phyloP scores from a whole-genome alignment of 2,113 vertebrate genomes.

The Etheostoma cragini region DNA sequence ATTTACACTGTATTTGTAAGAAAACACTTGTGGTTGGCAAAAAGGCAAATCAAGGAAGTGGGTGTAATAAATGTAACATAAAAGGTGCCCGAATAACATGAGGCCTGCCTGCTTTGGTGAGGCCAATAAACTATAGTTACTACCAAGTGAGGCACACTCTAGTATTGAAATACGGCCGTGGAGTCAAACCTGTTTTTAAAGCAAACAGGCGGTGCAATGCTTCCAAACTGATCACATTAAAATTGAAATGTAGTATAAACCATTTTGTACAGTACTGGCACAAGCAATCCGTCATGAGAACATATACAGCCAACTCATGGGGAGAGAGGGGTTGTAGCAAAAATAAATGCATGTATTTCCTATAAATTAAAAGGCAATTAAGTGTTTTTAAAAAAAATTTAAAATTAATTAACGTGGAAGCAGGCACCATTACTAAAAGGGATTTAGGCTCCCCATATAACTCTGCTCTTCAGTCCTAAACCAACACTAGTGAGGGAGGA shows the following conservation, averaged over 20 bases:
- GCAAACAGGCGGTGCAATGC: slow-evolving; percentile 55
- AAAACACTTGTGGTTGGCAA: slow-evolving; percentile 22
- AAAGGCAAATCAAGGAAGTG: slow-evolving; percentile 29
- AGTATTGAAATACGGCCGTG: slow-evolving; percentile 47
- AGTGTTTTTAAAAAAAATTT: neutral
- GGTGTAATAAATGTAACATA: slow-evolving; percentile 47
- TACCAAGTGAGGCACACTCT: slow-evolving; percentile 27
- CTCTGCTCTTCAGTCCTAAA: slow-evolving; percentile 28
- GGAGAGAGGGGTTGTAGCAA: neutral
- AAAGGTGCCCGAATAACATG: slow-evolving; percentile 37
- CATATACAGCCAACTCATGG: slow-evolving; percentile 33
- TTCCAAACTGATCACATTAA: slow-evolving; percentile 66
- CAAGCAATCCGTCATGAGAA: slow-evolving; percentile 43
- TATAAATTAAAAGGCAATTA: slow-evolving; percentile 51
- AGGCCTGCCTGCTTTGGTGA: slow-evolving; percentile 15
- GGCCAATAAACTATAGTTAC: slow-evolving; percentile 61
- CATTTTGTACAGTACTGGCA: slow-evolving; percentile 35
- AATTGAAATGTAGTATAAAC: slow-evolving; percentile 56
- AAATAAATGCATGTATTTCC: slow-evolving; percentile 1
- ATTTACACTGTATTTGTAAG: slow-evolving; percentile 1
- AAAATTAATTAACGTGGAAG: slow-evolving; percentile 36
- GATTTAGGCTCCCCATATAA: slow-evolving; percentile 38
- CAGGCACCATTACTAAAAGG: slow-evolving; percentile 39
- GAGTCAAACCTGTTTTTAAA: slow-evolving; percentile 56
- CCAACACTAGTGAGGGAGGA: slow-evolving; percentile 35